Base-by-base conservation (phyloP, 37 sponge, comb jelly and placozoan genomes). In the Amphimedon queenslandica region DNA sequence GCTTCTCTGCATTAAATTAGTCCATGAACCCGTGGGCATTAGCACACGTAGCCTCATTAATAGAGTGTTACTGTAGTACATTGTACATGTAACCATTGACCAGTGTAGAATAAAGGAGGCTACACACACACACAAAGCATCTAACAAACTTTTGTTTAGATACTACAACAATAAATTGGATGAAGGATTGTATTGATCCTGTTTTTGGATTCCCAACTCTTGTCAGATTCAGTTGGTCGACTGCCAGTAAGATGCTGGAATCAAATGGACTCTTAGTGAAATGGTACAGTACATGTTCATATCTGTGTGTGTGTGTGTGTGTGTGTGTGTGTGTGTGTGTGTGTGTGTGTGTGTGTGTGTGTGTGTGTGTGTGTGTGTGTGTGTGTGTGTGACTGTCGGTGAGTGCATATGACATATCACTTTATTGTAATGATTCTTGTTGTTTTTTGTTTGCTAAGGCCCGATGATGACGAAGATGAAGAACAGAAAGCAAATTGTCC, bases 171-270 rank as follows among this genome's bases (percentile, higher is more conserved):
- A 91, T 89, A 41, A 31, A 72, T 21, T 98, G 99, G 99, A 75
- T 98, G 71, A 21, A 29, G 20, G 31, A 47, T 3, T 79, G 68
- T 55, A 18, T 89, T 55, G 95, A 98, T 34, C 67, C 74, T 1
- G 84, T 94, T 25, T 98, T 98, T 87, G 99, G 99, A 16, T 98
- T 74, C 60, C 95, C 99, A 1, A 82, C 94, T 30, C 28, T 98
- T 16, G 95, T 98, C 33, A 70, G 99, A 42, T 98, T 98, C 75
- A 89, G 99, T 57, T 98, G 99, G 99, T 79, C 88, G 53, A 98
- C 99, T 1, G 85, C 85, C 53, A 74, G 74, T 13, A 47, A 83
- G 21, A 83, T 86, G 23, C 70, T 98, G 36, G 87, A 92, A 20
- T 53, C 67, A 29, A 77, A 78, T 34, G 82, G 90, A 23, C 41